These are phyloP conservation scores for Eurosta solidaginis DNA, from an alignment of 1,140 invertebrate species.

Conservation along the genomic window DNA sequence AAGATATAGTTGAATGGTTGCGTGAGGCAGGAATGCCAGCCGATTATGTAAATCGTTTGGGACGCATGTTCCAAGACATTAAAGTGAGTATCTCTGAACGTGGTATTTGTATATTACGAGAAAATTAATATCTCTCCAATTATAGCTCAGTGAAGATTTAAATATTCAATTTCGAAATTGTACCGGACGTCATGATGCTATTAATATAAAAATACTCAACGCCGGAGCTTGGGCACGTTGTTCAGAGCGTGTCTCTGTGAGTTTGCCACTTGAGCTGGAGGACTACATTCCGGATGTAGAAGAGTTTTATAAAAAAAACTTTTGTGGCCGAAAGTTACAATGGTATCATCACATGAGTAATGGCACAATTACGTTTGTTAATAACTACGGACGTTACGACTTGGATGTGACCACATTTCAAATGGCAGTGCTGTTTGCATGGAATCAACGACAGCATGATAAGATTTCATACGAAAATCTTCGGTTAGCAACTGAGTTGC, in stretches of 20 bases:
- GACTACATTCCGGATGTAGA: slow-evolving; percentile 98
- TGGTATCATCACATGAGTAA: slow-evolving; percentile 99
- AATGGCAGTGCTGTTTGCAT: slow-evolving; percentile 99
- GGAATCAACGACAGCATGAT: slow-evolving; percentile 94
- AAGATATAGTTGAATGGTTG: slow-evolving; percentile 98
- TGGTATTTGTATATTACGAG: neutral
- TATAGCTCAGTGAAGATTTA: slow-evolving; percentile 84
- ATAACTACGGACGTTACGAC: slow-evolving; percentile 93
- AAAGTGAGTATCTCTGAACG: slow-evolving; percentile 71
- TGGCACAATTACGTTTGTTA: slow-evolving; percentile 95
- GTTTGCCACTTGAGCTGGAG: slow-evolving; percentile 94
- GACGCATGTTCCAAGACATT: slow-evolving; percentile 97
- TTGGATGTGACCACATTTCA: slow-evolving; percentile 99
- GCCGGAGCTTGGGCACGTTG: slow-evolving; percentile 96
- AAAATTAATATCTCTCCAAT: neutral
- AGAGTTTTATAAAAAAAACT: slow-evolving; percentile 94
- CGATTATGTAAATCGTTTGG: slow-evolving; percentile 98
- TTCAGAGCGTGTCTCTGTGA: slow-evolving; percentile 92
- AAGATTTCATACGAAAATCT: slow-evolving; percentile 95
- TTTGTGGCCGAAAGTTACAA: slow-evolving; percentile 96
- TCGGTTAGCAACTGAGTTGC: slow-evolving; percentile 92
- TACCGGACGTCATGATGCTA: slow-evolving; percentile 71
- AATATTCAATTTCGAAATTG: slow-evolving; percentile 89
- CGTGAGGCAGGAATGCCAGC: slow-evolving; percentile 98
- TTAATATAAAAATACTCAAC: slow-evolving; percentile 95